Conservation (phyloP, 37 sponge, comb jelly and placozoan species). For the Geodia barretti region DNA sequence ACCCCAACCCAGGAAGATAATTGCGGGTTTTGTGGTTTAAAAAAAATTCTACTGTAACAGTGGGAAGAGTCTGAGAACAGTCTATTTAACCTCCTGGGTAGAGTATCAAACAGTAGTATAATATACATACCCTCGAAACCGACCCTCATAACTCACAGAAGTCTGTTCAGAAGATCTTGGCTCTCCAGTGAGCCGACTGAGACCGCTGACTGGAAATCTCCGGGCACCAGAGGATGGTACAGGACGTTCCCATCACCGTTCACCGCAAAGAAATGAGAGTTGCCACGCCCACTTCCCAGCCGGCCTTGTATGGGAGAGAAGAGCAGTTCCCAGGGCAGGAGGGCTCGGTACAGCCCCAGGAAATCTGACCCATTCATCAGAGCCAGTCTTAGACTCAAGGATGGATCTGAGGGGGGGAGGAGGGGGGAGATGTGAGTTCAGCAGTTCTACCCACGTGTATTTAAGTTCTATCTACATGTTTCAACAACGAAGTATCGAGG, state of each 20-base stretch:
- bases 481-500: no score
- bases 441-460: not conserved
- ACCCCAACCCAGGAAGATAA: no score
- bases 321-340: constrained; percentile 25
- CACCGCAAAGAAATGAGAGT: constrained; percentile 28
- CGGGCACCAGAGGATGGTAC: constrained; percentile 34
- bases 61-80: no score
- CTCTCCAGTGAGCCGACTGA: constrained; percentile 7
- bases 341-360: constrained; percentile 26
- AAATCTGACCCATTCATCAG: constrained; percentile 7
- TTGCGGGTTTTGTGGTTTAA: no score
- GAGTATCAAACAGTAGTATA: no score
- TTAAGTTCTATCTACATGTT: no score
- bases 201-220: not conserved
- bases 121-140: no score
- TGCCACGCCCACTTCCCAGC: not conserved
- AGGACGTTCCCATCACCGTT: not conserved
- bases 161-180: not conserved
- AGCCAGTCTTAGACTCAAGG: not conserved
- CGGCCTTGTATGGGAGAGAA: not conserved
- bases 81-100: no score
- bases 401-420: not conserved
- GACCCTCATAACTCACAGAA: no score
- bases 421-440: not conserved
- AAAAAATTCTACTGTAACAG: no score